Conservation (phyloP, 2,888 invertebrate genomes). For the Eulithis prunata region DNA sequence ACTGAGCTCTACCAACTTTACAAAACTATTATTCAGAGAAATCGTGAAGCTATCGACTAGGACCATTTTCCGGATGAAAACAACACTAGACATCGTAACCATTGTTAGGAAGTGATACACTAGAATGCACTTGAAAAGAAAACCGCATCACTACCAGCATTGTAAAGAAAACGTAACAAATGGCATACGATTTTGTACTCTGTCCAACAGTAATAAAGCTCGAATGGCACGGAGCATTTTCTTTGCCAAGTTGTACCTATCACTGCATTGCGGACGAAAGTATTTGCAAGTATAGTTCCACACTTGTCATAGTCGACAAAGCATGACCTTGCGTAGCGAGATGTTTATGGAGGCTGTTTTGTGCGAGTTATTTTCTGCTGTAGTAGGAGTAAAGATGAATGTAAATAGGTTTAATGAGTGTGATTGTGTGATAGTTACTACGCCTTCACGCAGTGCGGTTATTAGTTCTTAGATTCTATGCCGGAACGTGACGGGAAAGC, state of each 20-base stretch:
- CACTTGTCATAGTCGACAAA: constrained; percentile 36
- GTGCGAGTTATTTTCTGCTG: constrained; percentile 32
- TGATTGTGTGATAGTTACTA: constrained; percentile 16
- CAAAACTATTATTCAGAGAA: too few relatives aligned
- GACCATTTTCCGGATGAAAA: not conserved
- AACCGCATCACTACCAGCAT: constrained; percentile 3
- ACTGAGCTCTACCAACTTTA: too few relatives aligned
- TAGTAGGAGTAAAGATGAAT: constrained; percentile 28
- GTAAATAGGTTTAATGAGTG: constrained; percentile 19
- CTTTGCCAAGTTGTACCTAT: constrained; percentile 12
- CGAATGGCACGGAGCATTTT: not conserved
- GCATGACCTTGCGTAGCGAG: constrained; percentile 45
- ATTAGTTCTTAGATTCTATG: not conserved
- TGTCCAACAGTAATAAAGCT: constrained; percentile 6
- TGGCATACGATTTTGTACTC: constrained; percentile 14
- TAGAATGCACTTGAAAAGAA: constrained; percentile 16
- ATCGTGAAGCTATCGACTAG: too few relatives aligned
- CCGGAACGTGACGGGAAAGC: not conserved
- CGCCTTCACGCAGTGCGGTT: constrained; percentile 7
- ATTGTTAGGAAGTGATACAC: constrained; percentile 22
- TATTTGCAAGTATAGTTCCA: constrained; percentile 42
- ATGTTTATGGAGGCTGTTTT: constrained; percentile 28
- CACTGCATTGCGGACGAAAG: constrained; percentile 53
- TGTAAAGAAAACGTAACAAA: constrained; percentile 2
- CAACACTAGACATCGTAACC: constrained; percentile 1